A percentile compares a stretch with the other conserved stretches of the same genome.
Conservation (phyloP, 2,113 vertebrate genomes). For the Oncorhynchus masou region DNA sequence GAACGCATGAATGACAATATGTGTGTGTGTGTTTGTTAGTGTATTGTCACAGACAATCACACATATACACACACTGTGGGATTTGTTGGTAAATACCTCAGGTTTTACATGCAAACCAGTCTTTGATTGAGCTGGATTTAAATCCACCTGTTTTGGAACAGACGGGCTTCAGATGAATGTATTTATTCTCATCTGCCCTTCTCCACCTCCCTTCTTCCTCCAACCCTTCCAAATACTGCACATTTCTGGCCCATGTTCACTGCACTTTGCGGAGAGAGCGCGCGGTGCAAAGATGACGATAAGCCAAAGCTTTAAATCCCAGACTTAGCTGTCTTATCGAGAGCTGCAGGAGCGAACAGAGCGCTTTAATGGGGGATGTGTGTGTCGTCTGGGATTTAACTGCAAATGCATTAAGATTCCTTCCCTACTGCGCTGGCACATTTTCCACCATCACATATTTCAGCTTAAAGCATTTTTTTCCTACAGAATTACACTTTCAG, state of each 20-base stretch:
- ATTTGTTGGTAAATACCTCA: conserved; percentile 54
- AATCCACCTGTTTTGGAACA: conserved; percentile 70
- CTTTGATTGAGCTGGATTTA: conserved; percentile 64
- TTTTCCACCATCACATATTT: conserved; percentile 37
- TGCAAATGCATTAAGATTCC: conserved; percentile 64
- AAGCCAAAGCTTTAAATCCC: conserved; percentile 79
- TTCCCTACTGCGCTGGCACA: conserved; percentile 40
- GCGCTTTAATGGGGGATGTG: conserved; percentile 45
- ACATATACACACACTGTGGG: conserved; percentile 22
- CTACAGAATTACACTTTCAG: conserved; percentile 51
- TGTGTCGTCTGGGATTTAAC: conserved; percentile 56
- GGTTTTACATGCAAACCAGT: conserved; percentile 45
- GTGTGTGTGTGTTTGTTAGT: too few species aligned
- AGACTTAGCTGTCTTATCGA: conserved; percentile 78
- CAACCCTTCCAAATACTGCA: conserved; percentile 52
- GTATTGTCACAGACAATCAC: conserved; percentile 23
- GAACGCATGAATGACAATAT: too few species aligned
- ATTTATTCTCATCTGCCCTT: conserved; percentile 50
- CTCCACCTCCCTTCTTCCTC: not conserved
- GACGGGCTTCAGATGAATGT: conserved; percentile 52
- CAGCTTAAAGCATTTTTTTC: conserved; percentile 41
- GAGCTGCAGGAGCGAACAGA: conserved; percentile 70
- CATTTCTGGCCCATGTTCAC: conserved; percentile 69
- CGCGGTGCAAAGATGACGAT: conserved; percentile 73
- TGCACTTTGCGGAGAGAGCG: conserved; percentile 70